These are phyloP conservation scores for Sterna hirundo DNA, from an alignment of 2,113 vertebrate species.

Conservation along the genomic window DNA sequence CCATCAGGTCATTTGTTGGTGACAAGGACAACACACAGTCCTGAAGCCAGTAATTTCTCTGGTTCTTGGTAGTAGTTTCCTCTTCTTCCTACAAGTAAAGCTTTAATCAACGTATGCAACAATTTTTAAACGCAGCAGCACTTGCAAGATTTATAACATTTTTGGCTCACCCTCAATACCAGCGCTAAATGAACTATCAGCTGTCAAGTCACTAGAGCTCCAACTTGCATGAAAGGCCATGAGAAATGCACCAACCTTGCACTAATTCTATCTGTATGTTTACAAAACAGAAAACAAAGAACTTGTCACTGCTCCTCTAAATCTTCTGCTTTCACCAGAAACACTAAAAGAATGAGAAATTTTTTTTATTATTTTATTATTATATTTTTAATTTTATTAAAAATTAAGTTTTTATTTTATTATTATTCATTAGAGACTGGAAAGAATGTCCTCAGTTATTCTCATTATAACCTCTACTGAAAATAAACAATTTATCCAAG, in stretches of 20 bases:
- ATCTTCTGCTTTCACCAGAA: background rate
- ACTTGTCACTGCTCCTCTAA: background rate
- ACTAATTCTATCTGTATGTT: background rate
- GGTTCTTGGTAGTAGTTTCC: slow-evolving; percentile 64
- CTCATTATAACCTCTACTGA: background rate
- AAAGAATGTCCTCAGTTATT: background rate
- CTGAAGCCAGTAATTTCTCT: slow-evolving; percentile 87
- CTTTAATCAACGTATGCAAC: background rate
- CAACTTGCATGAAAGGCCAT: background rate
- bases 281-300: background rate
- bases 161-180: background rate
- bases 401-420: too few species aligned
- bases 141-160: background rate
- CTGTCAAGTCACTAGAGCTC: background rate
- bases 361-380: too few species aligned
- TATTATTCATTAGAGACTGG: background rate
- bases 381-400: too few species aligned
- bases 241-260: background rate
- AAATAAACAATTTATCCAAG: background rate
- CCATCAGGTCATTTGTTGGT: slow-evolving; percentile 92
- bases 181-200: background rate
- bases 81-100: slow-evolving; percentile 74
- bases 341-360: background rate
- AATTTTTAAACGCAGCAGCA: background rate
- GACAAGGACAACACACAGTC: slow-evolving; percentile 92